These are phyloP conservation scores for Diadophis punctatus DNA, from an alignment of 2,113 vertebrate species.

Conservation along the genomic window DNA sequence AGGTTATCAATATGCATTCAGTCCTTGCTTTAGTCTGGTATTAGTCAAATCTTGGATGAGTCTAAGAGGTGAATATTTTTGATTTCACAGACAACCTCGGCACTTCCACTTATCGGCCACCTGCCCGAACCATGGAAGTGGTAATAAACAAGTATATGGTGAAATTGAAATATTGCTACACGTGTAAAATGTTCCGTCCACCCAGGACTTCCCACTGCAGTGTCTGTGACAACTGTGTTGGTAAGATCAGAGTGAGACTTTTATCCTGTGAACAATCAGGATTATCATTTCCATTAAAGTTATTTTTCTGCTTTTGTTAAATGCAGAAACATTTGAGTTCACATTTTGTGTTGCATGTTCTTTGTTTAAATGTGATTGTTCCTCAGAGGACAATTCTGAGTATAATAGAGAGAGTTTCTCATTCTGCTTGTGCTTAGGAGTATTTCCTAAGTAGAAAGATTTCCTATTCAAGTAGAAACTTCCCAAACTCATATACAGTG, in stretches of 20 bases:
- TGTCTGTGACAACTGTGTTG: constrained; percentile 96
- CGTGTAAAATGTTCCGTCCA: constrained; percentile 95
- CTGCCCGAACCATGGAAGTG: constrained; percentile 90
- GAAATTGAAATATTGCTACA: constrained; percentile 97
- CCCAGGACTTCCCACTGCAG: constrained; percentile 95
- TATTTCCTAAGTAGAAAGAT: neutral
- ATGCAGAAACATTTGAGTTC: neutral
- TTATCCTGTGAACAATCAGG: fast-evolving
- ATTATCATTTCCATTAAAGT: neutral
- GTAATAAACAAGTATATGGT: constrained; percentile 91
- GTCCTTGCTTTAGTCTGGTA: neutral
- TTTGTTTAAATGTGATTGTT: neutral
- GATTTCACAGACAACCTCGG: constrained; percentile 82
- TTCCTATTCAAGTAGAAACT: neutral
- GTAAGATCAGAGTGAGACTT: constrained; percentile 58
- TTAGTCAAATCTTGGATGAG: neutral
- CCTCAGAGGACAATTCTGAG: neutral
- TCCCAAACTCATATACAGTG: neutral
- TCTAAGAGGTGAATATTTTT: neutral
- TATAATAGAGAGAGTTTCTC: neutral
- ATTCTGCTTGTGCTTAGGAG: neutral
- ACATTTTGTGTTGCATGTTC: fast-evolving
- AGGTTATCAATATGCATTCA: neutral
- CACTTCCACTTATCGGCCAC: constrained; percentile 86
- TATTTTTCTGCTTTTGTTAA: neutral